These are phyloP conservation scores for Thomomys bottae DNA, from an alignment of 2,113 vertebrate genomes.

Conservation along the genomic window DNA sequence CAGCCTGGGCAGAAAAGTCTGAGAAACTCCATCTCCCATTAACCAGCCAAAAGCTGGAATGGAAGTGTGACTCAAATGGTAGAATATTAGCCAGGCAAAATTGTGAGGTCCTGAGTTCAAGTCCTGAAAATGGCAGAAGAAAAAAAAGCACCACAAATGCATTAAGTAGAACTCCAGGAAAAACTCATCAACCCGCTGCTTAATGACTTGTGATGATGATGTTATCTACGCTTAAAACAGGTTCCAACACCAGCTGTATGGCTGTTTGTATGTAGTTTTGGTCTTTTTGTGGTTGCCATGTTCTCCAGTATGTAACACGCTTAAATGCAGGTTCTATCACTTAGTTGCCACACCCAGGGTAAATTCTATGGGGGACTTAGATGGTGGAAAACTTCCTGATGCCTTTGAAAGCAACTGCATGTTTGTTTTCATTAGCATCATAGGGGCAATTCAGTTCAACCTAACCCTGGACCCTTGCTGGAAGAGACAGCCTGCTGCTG, in stretches of 20 bases:
- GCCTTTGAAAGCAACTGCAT: background rate
- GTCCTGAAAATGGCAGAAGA: no score
- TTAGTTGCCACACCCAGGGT: no score
- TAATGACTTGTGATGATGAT: background rate
- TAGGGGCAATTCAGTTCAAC: background rate
- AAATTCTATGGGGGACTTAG: no score
- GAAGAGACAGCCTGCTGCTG: background rate
- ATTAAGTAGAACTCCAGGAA: background rate
- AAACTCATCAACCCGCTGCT: background rate
- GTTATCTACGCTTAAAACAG: background rate
- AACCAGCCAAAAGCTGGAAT: no score
- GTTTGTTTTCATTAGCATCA: background rate
- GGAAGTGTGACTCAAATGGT: no score
- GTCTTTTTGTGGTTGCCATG: no score
- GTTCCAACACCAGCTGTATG: background rate
- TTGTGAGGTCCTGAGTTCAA: no score
- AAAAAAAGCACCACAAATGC: background rate
- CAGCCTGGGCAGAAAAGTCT: no score
- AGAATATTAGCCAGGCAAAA: no score
- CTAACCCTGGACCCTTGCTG: background rate
- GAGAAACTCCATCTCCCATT: no score
- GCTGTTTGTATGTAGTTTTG: background rate
- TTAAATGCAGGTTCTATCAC: background rate
- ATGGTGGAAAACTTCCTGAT: background rate
- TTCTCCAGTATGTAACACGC: background rate